phyloP scores from a whole-genome alignment of 2,888 invertebrate genomes.

The Rhagonycha fulva region DNA sequence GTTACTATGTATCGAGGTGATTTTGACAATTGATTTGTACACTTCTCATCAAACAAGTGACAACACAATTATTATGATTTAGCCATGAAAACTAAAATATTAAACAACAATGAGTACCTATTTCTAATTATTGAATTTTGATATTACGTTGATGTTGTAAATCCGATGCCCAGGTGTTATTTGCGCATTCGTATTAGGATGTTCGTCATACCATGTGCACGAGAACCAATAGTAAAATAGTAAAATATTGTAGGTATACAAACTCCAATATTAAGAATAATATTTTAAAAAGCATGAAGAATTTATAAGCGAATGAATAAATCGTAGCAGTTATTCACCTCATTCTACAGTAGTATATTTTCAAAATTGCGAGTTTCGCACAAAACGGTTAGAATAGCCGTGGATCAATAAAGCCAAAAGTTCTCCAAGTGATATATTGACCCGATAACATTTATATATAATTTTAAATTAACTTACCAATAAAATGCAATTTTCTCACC shows the following conservation, averaged over 20 bases:
- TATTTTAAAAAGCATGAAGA: background rate
- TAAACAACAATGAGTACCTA: background rate
- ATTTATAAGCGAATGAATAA: background rate
- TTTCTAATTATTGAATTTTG: background rate
- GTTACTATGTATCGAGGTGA: background rate
- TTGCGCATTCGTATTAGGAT: background rate
- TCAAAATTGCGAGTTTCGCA: background rate
- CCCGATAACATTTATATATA: conserved; percentile 26
- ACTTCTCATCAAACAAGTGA: background rate
- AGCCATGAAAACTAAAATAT: background rate
- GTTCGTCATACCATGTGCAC: background rate
- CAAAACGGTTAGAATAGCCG: background rate
- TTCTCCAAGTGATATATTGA: conserved; percentile 18
- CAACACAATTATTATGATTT: background rate
- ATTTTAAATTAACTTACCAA: conserved; percentile 71
- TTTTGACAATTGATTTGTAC: background rate
- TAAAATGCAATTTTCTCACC: conserved; percentile 93
- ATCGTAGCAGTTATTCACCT: background rate
- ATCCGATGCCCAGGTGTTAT: background rate
- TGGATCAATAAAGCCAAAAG: conserved; percentile 15
- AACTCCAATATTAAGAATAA: background rate
- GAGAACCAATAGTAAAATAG: background rate
- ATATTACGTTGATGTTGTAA: background rate
- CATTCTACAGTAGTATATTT: background rate
- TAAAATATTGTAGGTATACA: background rate